phyloP scores from a whole-genome alignment of 1,140 invertebrate genomes.

The Spodoptera litura region DNA sequence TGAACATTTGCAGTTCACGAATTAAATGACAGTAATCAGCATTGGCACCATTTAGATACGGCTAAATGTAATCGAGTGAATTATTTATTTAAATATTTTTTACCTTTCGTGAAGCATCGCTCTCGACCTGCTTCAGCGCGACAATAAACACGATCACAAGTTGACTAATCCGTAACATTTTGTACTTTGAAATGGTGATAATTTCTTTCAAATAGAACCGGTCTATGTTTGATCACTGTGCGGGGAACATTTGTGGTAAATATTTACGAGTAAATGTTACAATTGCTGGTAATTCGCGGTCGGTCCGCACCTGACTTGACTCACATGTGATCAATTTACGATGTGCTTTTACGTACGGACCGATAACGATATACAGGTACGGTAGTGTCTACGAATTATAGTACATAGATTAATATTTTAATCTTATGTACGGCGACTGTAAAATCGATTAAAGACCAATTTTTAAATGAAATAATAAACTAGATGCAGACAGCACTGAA shows the following conservation, averaged over 20 bases:
- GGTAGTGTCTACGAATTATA: background rate
- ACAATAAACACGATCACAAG: conserved; percentile 23
- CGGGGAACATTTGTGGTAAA: conserved; percentile 43
- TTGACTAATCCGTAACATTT: conserved; percentile 13
- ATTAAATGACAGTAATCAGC: background rate
- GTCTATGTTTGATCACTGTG: conserved; percentile 7
- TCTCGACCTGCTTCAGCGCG: background rate
- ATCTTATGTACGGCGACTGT: no score
- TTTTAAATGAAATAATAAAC: no score
- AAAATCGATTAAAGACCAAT: no score
- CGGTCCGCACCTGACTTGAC: conserved; percentile 1
- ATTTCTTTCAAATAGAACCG: background rate
- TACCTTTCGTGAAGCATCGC: conserved; percentile 15
- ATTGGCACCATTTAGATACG: background rate
- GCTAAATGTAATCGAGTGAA: background rate
- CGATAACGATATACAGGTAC: background rate
- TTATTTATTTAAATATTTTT: background rate
- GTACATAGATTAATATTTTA: no score
- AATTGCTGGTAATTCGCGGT: conserved; percentile 20
- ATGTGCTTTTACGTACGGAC: conserved; percentile 28
- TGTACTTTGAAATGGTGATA: background rate
- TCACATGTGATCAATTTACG: conserved; percentile 33
- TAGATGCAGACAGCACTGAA: no score
- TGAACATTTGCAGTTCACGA: background rate
- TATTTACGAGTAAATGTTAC: conserved; percentile 35